Percentiles rank a stretch among this genome's conserved stretches.
Conservation (phyloP, 2,797 vertebrate species). For the Enteromius anoplus region DNA sequence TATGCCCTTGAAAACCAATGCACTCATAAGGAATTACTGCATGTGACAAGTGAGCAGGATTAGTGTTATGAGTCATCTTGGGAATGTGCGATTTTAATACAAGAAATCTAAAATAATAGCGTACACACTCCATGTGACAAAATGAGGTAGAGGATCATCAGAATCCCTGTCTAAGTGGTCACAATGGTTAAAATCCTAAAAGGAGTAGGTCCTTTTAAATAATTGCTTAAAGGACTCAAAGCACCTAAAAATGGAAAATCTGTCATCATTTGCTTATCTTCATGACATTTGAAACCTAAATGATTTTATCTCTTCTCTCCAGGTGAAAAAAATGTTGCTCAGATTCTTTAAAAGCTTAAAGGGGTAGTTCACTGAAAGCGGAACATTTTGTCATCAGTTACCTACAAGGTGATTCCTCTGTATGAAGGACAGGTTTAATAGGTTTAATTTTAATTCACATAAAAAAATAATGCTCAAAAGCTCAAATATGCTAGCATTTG, state of each 20-base stretch:
- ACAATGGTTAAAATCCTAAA: slow-evolving; percentile 11
- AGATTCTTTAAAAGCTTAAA: background rate
- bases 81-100: slow-evolving; percentile 32
- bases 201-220: slow-evolving; percentile 1
- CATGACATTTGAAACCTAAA: background rate
- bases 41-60: slow-evolving; percentile 34
- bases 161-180: background rate
- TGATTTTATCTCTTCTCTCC: background rate
- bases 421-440: background rate
- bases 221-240: background rate
- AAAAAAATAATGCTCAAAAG: background rate
- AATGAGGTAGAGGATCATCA: background rate
- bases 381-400: background rate
- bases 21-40: slow-evolving; percentile 37
- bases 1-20: slow-evolving; percentile 41
- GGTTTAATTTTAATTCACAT: background rate
- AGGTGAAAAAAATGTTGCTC: background rate
- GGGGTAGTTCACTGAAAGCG: background rate
- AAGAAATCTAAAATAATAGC: slow-evolving; percentile 28
- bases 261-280: background rate
- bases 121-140: background rate
- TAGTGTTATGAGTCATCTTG: slow-evolving; percentile 47
- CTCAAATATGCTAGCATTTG: background rate
- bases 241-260: background rate
- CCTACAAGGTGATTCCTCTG: background rate